These are phyloP conservation scores for Polyommatus iphigenia DNA, from an alignment of 2,888 invertebrate genomes.

Conservation along the genomic window DNA sequence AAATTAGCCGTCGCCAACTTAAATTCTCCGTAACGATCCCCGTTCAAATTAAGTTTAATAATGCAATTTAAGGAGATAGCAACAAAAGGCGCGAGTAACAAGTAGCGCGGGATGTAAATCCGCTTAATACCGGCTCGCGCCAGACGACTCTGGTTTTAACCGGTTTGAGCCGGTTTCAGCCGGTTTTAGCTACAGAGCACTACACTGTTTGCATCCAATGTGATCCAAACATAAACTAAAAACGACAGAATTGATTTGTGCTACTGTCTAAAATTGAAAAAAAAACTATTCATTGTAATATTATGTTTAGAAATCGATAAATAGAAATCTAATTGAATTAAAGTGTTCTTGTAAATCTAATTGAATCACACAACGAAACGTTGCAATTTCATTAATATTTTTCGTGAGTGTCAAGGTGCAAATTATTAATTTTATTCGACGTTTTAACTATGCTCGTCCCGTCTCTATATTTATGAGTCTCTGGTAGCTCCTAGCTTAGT, in stretches of 20 bases:
- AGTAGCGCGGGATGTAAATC: conserved; percentile 23
- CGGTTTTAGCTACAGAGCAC: neutral
- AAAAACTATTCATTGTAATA: no score
- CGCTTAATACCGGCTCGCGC: conserved; percentile 24
- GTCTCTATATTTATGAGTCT: neutral
- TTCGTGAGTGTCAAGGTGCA: no score
- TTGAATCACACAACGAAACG: no score
- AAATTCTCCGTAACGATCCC: neutral
- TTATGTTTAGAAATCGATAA: no score
- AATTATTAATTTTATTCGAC: neutral
- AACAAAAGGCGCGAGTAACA: conserved; percentile 15
- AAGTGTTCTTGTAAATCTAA: no score
- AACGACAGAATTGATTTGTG: neutral
- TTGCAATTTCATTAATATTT: no score
- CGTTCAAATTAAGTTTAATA: neutral
- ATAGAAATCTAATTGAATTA: no score
- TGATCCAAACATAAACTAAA: neutral
- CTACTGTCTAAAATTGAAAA: no score
- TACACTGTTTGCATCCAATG: neutral
- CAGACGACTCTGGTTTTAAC: conserved; percentile 36
- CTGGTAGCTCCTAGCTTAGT: conserved; percentile 34
- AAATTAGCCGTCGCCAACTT: neutral
- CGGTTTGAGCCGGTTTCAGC: conserved; percentile 36
- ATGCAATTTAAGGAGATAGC: conserved; percentile 10
- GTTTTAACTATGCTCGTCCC: neutral